Evolutionary conservation across 1,140 invertebrate species (phyloP).

Genomic region (Bombus pyrosoma): DNA sequence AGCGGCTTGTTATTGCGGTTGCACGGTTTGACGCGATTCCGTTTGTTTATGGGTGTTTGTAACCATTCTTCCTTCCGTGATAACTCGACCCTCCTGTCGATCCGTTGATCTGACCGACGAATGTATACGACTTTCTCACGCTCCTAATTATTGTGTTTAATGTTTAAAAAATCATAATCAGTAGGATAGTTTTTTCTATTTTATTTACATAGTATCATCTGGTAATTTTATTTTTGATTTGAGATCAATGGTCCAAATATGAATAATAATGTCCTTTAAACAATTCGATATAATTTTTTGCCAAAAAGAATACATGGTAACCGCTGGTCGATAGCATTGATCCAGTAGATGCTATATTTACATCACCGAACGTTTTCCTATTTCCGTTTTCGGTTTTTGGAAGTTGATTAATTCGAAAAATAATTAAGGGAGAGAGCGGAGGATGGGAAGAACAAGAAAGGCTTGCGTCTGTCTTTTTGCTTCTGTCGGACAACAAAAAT

Average conservation of each 20-base stretch:
- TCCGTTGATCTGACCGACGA: background rate
- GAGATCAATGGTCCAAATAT: too few species aligned
- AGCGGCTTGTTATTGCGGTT: conserved; percentile 31
- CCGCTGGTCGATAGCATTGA: background rate
- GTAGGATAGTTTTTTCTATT: too few species aligned
- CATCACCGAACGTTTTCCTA: background rate
- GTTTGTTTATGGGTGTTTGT: conserved; percentile 10
- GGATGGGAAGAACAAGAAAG: background rate
- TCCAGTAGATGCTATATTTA: background rate
- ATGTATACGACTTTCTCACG: background rate
- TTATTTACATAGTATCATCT: too few species aligned
- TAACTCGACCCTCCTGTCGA: background rate
- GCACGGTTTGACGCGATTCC: conserved; percentile 23
- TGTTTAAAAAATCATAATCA: background rate
- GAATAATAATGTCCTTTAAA: too few species aligned
- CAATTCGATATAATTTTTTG: too few species aligned
- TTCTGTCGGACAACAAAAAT: conserved; percentile 20
- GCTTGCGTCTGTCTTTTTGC: background rate
- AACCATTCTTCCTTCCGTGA: conserved; percentile 12
- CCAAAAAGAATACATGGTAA: too few species aligned
- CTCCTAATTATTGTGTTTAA: rapidly evolving
- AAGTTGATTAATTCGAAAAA: background rate
- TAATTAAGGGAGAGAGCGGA: background rate
- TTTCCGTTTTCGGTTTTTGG: background rate
- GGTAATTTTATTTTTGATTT: too few species aligned